A percentile compares a stretch with the other conserved stretches of the same genome.
Conservation (phyloP, 2,113 vertebrate genomes). For the Prunella fulvescens region DNA sequence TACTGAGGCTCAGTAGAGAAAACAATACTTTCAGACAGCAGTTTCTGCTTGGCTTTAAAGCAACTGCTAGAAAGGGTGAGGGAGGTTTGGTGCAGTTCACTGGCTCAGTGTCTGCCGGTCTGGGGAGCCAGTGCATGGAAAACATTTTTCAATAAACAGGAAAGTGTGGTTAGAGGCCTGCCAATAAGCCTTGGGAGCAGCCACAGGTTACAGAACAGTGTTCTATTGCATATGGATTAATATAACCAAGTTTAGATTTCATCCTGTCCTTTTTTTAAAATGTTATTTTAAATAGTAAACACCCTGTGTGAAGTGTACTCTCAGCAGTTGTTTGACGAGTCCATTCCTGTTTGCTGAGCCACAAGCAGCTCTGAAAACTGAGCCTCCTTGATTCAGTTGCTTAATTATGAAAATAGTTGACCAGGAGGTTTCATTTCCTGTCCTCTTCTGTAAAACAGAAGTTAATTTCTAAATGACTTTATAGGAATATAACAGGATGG, state of each 20-base stretch:
- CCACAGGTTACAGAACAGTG: conserved; percentile 22
- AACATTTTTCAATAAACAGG: conserved; percentile 42
- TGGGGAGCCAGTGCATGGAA: neutral
- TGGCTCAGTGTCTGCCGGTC: neutral
- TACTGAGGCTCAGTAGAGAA: neutral
- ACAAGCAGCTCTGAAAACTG: conserved; percentile 2
- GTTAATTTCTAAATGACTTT: neutral
- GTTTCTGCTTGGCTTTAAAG: neutral
- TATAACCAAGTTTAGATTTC: neutral
- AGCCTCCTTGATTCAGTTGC: neutral
- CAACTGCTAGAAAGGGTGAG: neutral
- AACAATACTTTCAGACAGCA: neutral
- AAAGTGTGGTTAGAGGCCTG: conserved; percentile 21
- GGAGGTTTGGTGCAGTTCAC: neutral
- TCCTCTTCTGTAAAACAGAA: neutral
- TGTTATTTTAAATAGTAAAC: neutral
- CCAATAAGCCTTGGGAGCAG: neutral
- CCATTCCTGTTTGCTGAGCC: conserved; percentile 11
- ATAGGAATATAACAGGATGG: neutral
- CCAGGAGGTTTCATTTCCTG: neutral
- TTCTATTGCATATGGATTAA: neutral
- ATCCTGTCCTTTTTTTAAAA: neutral
- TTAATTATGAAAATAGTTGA: conserved; percentile 8
- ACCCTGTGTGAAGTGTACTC: neutral
- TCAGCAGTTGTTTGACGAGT: neutral